These are phyloP conservation scores for Scaeva pyrastri DNA, from an alignment of 2,888 invertebrate genomes.

Conservation along the genomic window DNA sequence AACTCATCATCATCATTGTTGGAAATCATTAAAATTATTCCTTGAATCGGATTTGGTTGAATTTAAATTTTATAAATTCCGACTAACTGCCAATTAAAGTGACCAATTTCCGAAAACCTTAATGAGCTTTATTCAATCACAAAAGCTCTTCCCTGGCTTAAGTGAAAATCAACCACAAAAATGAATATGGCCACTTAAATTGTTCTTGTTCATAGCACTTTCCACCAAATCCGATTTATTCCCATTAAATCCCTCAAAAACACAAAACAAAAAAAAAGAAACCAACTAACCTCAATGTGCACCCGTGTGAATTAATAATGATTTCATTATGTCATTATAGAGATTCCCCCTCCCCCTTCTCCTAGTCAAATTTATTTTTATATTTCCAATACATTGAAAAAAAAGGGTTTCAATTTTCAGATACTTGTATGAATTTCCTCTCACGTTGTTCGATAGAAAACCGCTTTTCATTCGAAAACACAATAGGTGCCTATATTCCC, in stretches of 20 bases:
- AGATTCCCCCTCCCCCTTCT: neutral
- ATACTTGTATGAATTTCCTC: neutral
- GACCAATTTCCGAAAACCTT: neutral
- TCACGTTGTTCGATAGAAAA: slow-evolving; percentile 20
- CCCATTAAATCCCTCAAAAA: neutral
- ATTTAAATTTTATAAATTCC: neutral
- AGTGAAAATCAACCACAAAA: slow-evolving; percentile 6
- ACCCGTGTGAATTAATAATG: slow-evolving; percentile 33
- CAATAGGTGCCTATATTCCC: slow-evolving; percentile 2
- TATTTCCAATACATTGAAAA: neutral
- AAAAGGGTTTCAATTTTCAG: neutral
- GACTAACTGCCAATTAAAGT: slow-evolving; percentile 3
- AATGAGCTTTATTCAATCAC: slow-evolving; percentile 18
- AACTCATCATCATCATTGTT: too few species aligned
- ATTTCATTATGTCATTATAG: slow-evolving; percentile 24
- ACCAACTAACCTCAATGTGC: slow-evolving; percentile 8
- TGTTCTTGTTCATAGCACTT: neutral
- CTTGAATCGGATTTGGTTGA: neutral
- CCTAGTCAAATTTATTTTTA: neutral
- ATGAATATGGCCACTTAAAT: slow-evolving; percentile 24
- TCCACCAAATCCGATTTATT: neutral
- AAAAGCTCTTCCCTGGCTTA: neutral
- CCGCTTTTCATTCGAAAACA: neutral
- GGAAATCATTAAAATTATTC: too few species aligned
- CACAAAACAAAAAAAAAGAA: neutral